Conservation (phyloP, 2,797 vertebrate species). For the Hemibagrus guttatus region DNA sequence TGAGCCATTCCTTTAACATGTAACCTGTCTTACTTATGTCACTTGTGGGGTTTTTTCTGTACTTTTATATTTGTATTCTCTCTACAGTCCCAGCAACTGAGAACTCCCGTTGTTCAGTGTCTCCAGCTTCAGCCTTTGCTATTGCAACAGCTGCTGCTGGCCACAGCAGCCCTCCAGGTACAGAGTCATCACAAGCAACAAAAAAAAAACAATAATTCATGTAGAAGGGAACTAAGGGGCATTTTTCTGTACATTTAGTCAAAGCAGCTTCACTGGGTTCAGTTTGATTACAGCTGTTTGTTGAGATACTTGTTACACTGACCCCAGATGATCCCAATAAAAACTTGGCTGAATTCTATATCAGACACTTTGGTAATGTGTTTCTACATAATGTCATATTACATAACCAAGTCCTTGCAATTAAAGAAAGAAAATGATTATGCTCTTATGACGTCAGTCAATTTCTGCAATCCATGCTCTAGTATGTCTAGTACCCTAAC, state of each 20-base stretch:
- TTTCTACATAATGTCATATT: neutral
- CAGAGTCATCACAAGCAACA: constrained; percentile 4
- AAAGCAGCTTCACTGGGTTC: neutral
- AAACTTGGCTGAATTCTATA: neutral
- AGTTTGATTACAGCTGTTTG: neutral
- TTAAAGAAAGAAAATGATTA: neutral
- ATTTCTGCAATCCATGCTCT: neutral
- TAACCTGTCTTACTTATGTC: neutral
- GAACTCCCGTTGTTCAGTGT: constrained; percentile 87
- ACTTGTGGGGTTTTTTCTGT: neutral
- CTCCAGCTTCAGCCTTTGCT: constrained; percentile 94
- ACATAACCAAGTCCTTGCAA: neutral
- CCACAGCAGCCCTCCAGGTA: constrained; percentile 90
- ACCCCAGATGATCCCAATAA: neutral
- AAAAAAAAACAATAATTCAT: neutral
- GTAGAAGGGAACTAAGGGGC: too few relatives aligned
- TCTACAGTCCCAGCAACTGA: constrained; percentile 83
- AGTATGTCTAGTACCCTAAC: too few relatives aligned
- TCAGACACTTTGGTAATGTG: neutral
- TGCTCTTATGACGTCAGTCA: neutral
- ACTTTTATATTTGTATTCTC: neutral
- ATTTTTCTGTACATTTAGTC: constrained; percentile 12
- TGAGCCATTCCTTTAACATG: constrained; percentile 8
- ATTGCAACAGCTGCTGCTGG: constrained; percentile 96
- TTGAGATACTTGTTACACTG: neutral